Conservation (phyloP, 2,888 invertebrate genomes). For the Eueremaeus valkanovi region DNA sequence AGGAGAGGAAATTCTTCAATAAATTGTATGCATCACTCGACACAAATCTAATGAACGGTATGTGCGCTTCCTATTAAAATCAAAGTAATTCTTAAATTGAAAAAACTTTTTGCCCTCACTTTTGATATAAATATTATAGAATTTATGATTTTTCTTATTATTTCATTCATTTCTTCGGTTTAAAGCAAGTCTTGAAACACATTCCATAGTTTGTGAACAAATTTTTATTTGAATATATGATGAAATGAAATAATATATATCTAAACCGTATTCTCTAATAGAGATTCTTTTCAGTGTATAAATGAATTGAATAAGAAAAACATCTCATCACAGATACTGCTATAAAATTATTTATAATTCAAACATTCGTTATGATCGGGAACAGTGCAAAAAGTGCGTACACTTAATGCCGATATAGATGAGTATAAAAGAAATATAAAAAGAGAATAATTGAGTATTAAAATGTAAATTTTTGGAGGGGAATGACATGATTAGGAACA, state of each 20-base stretch:
- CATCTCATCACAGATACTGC: background rate
- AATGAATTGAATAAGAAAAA: background rate
- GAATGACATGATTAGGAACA: no score
- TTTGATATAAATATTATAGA: slow-evolving; percentile 17
- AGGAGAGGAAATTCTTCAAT: slow-evolving; percentile 20
- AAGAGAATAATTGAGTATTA: no score
- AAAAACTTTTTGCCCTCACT: background rate
- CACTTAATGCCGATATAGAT: no score
- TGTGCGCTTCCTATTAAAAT: slow-evolving; percentile 14
- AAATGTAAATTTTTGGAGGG: no score
- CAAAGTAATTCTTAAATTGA: slow-evolving; percentile 17
- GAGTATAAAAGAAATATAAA: no score
- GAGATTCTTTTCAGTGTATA: background rate
- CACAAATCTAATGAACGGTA: slow-evolving; percentile 31
- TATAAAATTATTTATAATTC: background rate
- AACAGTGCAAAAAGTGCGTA: no score
- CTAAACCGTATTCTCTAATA: no score
- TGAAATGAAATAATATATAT: slow-evolving; percentile 19
- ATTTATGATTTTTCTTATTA: slow-evolving; percentile 6
- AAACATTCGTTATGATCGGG: no score
- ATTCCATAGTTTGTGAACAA: slow-evolving; percentile 10
- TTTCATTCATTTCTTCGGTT: slow-evolving; percentile 2
- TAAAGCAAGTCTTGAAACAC: slow-evolving; percentile 24
- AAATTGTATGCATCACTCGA: slow-evolving; percentile 29
- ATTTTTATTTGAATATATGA: slow-evolving; percentile 25